Conservation (phyloP, 1,140 invertebrate genomes). For the Megalonaias nervosa region DNA sequence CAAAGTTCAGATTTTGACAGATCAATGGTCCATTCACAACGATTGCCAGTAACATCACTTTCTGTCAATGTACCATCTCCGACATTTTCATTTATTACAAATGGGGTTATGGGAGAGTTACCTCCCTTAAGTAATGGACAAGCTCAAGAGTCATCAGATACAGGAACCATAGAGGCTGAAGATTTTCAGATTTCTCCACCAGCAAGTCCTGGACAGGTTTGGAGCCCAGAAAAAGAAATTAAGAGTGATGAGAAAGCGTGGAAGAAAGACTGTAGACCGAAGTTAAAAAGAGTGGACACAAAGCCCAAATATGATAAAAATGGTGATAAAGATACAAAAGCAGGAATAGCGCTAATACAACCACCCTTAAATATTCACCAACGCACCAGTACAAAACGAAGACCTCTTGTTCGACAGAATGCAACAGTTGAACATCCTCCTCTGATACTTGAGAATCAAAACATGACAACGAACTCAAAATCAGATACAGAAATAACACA, state of each 20-base stretch:
- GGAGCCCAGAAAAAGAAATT: constrained; percentile 13
- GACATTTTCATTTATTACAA: neutral
- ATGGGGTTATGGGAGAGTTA: constrained; percentile 7
- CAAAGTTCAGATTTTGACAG: constrained; percentile 8
- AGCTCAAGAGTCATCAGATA: neutral
- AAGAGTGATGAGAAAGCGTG: constrained; percentile 14
- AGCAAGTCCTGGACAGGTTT: constrained; percentile 19
- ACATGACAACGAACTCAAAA: too few relatives aligned
- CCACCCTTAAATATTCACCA: neutral
- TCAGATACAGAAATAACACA: too few relatives aligned
- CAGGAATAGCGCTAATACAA: too few relatives aligned
- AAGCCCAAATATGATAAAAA: too few relatives aligned
- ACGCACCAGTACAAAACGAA: constrained; percentile 21
- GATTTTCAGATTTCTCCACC: neutral
- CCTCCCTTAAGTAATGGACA: constrained; percentile 18
- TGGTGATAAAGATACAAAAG: too few relatives aligned
- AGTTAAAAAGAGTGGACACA: too few relatives aligned
- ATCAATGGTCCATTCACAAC: neutral
- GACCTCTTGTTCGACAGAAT: constrained; percentile 31
- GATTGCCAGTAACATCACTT: neutral
- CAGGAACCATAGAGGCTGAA: neutral
- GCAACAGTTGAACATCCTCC: neutral
- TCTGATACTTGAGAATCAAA: too few relatives aligned
- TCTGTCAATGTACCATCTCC: neutral
- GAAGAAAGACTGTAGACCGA: neutral